Evolutionary conservation across 2,888 invertebrate genomes (phyloP), one percentile per base, ranked within the genome.

Genomic region (Luffia ferchaultella): DNA sequence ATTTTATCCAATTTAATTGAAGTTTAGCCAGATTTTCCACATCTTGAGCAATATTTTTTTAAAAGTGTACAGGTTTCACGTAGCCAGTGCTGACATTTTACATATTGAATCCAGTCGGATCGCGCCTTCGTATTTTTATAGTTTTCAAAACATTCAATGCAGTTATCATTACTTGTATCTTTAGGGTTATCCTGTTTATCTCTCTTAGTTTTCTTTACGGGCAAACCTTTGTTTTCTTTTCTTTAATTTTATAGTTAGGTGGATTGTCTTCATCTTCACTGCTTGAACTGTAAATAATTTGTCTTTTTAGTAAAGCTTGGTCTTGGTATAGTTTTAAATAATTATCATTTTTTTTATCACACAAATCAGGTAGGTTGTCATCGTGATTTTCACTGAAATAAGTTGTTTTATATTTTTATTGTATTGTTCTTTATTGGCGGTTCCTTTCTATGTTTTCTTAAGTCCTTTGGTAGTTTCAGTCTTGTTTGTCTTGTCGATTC

Each of bases 31-130:
- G 5, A 30, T 30, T 30, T 30, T 30, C 30, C 30, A 30, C 30
- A 30, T 30, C 12, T 7, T 30, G 30, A 30, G 30, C 30, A 30
- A 30, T 30, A 30, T 7, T 30, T 30, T 30, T 30, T 30, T 3
- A 30, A 30, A 30, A 30, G 30, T 30, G 30, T 51, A 48, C 53
- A 51, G 12, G 49, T 50, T 52, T 55, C 52, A 49, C 53, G 52
- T 47, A 53, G 50, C 52, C 55, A 55, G 9, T 52, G 49, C 40
- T 51, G 50, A 46, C 53, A 30, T 12, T 7, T 52, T 18, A 52
- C 41, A 43, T 50, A 55, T 46, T 55, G 53, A 45, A 55, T 55
- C 55, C 53, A 52, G 17, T 53, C 52, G 16, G 55, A 48, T 53
- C 46, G 19, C 16, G 50, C 52, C 20, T 49, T 54, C 42, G 46